A percentile compares a stretch with the other conserved stretches of the same genome.
These are phyloP conservation scores for Cavia porcellus DNA, from an alignment of 2,113 vertebrate genomes.

Conservation along the genomic window DNA sequence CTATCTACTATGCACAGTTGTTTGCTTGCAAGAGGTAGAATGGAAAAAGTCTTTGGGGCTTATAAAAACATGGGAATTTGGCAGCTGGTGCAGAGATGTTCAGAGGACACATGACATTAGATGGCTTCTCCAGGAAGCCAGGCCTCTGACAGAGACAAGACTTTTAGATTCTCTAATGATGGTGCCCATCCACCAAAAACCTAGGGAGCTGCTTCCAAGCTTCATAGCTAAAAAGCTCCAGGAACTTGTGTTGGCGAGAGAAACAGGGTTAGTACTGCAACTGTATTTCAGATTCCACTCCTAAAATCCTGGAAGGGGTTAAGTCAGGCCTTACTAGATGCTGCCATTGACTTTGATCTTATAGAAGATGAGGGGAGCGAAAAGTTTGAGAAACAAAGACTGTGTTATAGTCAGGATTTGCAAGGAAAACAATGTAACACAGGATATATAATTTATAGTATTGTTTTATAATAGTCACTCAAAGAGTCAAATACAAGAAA, in stretches of 20 bases:
- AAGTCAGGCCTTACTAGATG: slow-evolving; percentile 91
- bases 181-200: slow-evolving; percentile 93
- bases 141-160: slow-evolving; percentile 90
- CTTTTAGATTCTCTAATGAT: slow-evolving; percentile 88
- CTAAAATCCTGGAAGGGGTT: slow-evolving; percentile 91
- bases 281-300: slow-evolving; percentile 95
- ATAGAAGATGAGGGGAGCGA: slow-evolving; percentile 95
- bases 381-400: slow-evolving; percentile 96
- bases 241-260: slow-evolving; percentile 95
- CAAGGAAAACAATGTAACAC: no score
- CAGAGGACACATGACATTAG: slow-evolving; percentile 86
- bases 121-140: slow-evolving; percentile 93
- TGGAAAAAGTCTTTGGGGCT: no score
- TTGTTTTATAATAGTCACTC: no score
- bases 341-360: slow-evolving; percentile 95
- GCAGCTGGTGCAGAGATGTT: background rate
- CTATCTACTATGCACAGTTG: no score
- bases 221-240: slow-evolving; percentile 92
- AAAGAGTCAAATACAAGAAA: no score
- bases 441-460: no score
- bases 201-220: slow-evolving; percentile 95
- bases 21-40: no score
- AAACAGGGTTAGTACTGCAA: slow-evolving; percentile 85
- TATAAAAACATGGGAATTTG: slow-evolving; percentile 44
- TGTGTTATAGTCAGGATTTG: slow-evolving; percentile 68